Evolutionary conservation across 2,888 invertebrate species (phyloP).

Genomic region (Andrena dorsata): DNA sequence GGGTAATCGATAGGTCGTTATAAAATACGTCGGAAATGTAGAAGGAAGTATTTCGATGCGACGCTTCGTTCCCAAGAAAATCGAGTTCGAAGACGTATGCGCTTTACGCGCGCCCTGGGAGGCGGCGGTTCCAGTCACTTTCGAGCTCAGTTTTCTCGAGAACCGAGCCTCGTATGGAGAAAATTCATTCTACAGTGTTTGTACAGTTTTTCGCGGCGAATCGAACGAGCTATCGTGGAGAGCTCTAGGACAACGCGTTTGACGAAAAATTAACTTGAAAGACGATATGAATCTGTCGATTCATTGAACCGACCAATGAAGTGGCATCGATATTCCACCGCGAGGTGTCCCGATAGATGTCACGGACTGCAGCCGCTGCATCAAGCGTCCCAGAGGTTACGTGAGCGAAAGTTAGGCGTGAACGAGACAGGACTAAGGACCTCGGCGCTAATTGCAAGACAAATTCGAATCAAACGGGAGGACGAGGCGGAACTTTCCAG

Average conservation of each 20-base stretch:
- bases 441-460: slow-evolving; percentile 23
- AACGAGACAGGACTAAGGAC: background rate
- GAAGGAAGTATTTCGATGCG: background rate
- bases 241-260: too few species aligned
- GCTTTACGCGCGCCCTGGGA: background rate
- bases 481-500: slow-evolving; percentile 15
- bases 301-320: too few species aligned
- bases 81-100: background rate
- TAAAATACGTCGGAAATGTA: background rate
- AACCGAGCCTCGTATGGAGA: background rate
- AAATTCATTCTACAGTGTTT: too few species aligned
- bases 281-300: too few species aligned
- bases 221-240: too few species aligned
- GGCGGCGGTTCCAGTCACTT: background rate
- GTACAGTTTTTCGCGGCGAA: too few species aligned
- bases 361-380: background rate
- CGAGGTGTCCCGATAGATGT: background rate
- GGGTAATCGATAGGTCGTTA: too few species aligned
- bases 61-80: background rate
- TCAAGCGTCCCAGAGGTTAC: background rate
- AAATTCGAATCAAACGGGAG: slow-evolving; percentile 12
- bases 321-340: too few species aligned
- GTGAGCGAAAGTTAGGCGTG: slow-evolving; percentile 4
- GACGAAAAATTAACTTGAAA: too few species aligned
- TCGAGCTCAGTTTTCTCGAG: background rate